Percentiles rank a stretch among this genome's conserved stretches.
Conservation (phyloP, 1,140 invertebrate species). For the Diachasma alloeum region DNA sequence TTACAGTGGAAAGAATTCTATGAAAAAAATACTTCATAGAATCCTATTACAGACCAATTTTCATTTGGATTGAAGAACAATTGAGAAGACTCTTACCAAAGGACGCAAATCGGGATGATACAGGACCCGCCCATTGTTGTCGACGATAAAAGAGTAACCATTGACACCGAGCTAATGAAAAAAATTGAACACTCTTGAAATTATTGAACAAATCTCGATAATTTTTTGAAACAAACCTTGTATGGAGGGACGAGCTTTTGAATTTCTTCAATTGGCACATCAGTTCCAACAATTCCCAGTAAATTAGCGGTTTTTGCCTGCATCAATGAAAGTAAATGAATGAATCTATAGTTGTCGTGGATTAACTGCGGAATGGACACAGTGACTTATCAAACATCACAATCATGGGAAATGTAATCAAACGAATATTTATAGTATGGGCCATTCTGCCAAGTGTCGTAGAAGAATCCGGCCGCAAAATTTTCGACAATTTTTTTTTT, state of each 20-base stretch:
- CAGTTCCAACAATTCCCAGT: conserved; percentile 92
- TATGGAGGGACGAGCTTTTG: conserved; percentile 90
- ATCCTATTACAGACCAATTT: too few species aligned
- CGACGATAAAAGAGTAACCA: conserved; percentile 95
- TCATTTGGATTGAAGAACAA: background rate
- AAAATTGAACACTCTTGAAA: conserved; percentile 13
- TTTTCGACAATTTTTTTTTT: too few species aligned
- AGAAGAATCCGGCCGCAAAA: too few species aligned
- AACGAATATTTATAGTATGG: too few species aligned
- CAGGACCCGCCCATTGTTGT: conserved; percentile 96
- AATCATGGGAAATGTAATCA: too few species aligned
- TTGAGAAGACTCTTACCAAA: conserved; percentile 70
- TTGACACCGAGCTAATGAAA: conserved; percentile 86
- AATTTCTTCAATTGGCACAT: conserved; percentile 92
- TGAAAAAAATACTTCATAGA: too few species aligned
- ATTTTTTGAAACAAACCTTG: conserved; percentile 72
- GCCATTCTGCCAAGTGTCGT: too few species aligned
- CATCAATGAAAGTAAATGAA: conserved; percentile 39
- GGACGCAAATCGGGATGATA: conserved; percentile 98
- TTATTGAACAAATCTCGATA: background rate
- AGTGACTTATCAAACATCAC: too few species aligned
- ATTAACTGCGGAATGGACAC: too few species aligned
- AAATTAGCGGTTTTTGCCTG: conserved; percentile 85
- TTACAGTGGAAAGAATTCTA: too few species aligned
- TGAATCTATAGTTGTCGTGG: background rate